Conservation (phyloP, 37 sponge, comb jelly and placozoan species). For the Cliona cf. orientalis region DNA sequence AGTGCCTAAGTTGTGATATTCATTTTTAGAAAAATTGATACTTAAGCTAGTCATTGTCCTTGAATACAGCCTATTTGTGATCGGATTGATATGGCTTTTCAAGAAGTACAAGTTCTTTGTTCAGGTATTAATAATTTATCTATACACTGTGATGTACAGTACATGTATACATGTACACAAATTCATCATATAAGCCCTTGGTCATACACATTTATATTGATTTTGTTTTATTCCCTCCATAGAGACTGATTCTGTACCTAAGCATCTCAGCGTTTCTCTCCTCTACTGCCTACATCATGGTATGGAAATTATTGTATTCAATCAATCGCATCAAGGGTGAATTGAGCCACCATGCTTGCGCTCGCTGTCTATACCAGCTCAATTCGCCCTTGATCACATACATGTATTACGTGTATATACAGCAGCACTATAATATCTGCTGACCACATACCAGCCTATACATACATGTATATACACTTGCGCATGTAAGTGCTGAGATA, state of each 20-base stretch:
- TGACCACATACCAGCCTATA: too few relatives aligned
- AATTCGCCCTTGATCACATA: too few relatives aligned
- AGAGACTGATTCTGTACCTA: conserved; percentile 71
- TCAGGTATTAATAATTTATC: conserved; percentile 17
- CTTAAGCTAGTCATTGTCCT: too few relatives aligned
- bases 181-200: neutral
- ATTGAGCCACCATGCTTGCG: too few relatives aligned
- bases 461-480: too few relatives aligned
- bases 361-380: too few relatives aligned
- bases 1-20: neutral
- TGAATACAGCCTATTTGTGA: conserved; percentile 39
- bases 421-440: neutral
- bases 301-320: conserved; percentile 20
- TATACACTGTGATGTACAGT: neutral
- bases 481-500: too few relatives aligned
- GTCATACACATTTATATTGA: neutral
- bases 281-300: conserved; percentile 72
- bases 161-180: neutral
- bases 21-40: neutral
- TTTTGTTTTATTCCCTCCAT: neutral
- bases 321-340: too few relatives aligned
- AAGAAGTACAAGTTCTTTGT: conserved; percentile 58
- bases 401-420: neutral
- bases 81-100: conserved; percentile 64
- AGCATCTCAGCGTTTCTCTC: conserved; percentile 62